Conservation (phyloP, 1,140 invertebrate genomes). For the Chrysoperla carnea region DNA sequence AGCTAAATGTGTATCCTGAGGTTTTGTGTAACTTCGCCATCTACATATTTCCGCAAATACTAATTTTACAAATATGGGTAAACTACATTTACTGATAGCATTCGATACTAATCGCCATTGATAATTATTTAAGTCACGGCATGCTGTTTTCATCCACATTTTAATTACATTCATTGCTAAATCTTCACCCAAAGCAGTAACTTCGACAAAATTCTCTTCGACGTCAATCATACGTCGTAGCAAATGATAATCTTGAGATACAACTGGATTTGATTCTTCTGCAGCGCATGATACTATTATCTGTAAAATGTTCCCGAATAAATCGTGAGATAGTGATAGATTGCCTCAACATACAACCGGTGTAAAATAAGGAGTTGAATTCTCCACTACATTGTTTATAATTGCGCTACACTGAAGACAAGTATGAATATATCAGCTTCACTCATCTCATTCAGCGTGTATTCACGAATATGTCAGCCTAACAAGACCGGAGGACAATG, state of each 20-base stretch:
- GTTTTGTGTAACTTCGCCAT: conserved; percentile 93
- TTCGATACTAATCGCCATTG: conserved; percentile 92
- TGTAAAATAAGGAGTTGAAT: too few species aligned
- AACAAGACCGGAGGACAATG: too few species aligned
- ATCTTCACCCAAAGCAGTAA: conserved; percentile 78
- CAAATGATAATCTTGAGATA: conserved; percentile 72
- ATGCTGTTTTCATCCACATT: conserved; percentile 86
- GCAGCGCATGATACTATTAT: conserved; percentile 80
- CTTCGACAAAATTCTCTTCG: conserved; percentile 84
- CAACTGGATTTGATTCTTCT: conserved; percentile 69
- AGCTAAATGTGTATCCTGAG: conserved; percentile 78
- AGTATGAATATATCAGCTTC: too few species aligned
- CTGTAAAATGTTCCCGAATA: conserved; percentile 25
- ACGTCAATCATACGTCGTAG: conserved; percentile 78
- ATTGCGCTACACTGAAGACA: too few species aligned
- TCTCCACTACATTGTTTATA: too few species aligned
- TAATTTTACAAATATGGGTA: conserved; percentile 94
- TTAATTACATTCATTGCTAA: conserved; percentile 85
- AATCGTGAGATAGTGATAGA: not conserved
- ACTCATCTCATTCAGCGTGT: too few species aligned
- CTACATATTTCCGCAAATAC: conserved; percentile 92
- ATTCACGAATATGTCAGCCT: too few species aligned
- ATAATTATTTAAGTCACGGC: conserved; percentile 74
- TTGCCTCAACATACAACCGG: too few species aligned
- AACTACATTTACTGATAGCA: conserved; percentile 80